These are phyloP conservation scores for Gambusia affinis DNA, from an alignment of 2,113 vertebrate species.

Conservation along the genomic window DNA sequence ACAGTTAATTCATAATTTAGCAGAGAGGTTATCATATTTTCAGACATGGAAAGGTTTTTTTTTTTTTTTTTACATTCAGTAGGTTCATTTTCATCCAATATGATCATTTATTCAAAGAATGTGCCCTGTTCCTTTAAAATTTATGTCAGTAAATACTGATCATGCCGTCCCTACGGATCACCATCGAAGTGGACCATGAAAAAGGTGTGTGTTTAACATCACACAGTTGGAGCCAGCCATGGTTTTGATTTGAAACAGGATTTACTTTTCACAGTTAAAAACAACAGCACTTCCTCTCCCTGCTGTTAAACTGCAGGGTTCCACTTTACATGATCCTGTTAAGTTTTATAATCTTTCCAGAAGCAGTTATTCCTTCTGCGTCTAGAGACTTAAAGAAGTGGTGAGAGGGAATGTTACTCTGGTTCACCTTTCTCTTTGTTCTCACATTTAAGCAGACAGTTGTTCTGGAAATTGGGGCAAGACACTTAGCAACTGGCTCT, in stretches of 20 bases:
- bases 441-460: not conserved
- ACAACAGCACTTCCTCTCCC: too few relatives aligned
- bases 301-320: not conserved
- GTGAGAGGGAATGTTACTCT: not conserved
- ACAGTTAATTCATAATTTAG: too few relatives aligned
- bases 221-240: not conserved
- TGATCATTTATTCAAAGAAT: not conserved
- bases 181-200: too few relatives aligned
- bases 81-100: not conserved
- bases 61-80: too few relatives aligned
- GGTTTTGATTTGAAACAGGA: not conserved
- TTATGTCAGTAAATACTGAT: not conserved
- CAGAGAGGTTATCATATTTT: too few relatives aligned
- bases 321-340: not conserved
- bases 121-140: not conserved
- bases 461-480: not conserved
- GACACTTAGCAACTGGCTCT: too few relatives aligned
- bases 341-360: not conserved
- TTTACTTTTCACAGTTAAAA: not conserved
- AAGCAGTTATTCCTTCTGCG: not conserved
- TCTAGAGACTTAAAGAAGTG: not conserved
- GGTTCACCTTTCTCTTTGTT: not conserved
- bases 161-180: not conserved
- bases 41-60: too few relatives aligned
- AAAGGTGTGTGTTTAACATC: not conserved